These are phyloP conservation scores for Drosophila burlai DNA, from an alignment of 1,140 invertebrate genomes.

Conservation along the genomic window DNA sequence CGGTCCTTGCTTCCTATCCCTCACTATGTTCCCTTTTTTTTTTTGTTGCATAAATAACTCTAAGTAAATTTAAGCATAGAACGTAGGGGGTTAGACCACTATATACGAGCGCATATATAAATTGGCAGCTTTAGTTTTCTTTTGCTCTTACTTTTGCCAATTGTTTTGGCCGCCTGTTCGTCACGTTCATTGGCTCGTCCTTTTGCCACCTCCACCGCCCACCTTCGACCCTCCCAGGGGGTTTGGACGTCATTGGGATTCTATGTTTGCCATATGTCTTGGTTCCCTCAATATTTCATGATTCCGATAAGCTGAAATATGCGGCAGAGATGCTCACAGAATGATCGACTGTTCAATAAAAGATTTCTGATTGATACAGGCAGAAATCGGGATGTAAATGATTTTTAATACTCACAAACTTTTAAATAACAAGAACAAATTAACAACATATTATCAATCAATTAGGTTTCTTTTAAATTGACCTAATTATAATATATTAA, in stretches of 20 bases:
- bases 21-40: slow-evolving; percentile 1
- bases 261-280: slow-evolving; percentile 35
- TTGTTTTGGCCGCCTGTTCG: slow-evolving; percentile 65
- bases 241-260: slow-evolving; percentile 47
- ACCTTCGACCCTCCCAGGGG: slow-evolving; percentile 3
- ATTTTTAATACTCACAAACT: neutral
- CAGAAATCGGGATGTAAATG: neutral
- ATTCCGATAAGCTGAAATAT: slow-evolving; percentile 62
- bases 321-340: slow-evolving; percentile 43
- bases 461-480: neutral
- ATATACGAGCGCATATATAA: slow-evolving; percentile 73
- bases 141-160: slow-evolving; percentile 31
- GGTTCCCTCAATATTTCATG: slow-evolving; percentile 64
- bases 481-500: neutral
- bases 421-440: neutral
- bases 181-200: slow-evolving; percentile 76
- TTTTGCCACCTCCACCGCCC: neutral
- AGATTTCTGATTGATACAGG: slow-evolving; percentile 5
- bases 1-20: neutral
- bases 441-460: neutral
- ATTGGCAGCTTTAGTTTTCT: slow-evolving; percentile 56
- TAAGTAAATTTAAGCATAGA: slow-evolving; percentile 76
- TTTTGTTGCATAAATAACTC: slow-evolving; percentile 77
- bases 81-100: slow-evolving; percentile 28
- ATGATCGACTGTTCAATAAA: slow-evolving; percentile 42